Conservation (phyloP, 2,888 invertebrate species). For the Sabatieria punctata region DNA sequence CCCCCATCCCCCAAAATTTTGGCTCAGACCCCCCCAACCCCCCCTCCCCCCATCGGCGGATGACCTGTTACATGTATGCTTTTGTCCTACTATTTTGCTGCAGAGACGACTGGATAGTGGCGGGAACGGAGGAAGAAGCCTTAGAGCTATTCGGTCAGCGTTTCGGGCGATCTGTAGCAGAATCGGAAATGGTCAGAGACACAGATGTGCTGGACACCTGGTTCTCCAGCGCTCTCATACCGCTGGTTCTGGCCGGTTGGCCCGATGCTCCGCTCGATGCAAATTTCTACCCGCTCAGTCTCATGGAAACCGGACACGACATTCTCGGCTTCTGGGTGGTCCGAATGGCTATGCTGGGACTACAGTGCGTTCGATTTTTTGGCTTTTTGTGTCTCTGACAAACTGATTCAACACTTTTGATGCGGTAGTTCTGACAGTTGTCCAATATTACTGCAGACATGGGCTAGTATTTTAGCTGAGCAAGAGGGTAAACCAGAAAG, state of each 20-base stretch:
- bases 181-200: too few species aligned
- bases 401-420: conserved; percentile 31
- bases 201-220: conserved; percentile 91
- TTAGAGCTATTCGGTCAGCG: too few species aligned
- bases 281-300: conserved; percentile 61
- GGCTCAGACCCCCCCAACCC: too few species aligned
- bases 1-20: too few species aligned
- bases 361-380: conserved; percentile 36
- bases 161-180: too few species aligned
- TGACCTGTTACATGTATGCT: too few species aligned
- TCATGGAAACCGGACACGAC: conserved; percentile 91
- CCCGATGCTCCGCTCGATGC: conserved; percentile 42
- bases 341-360: conserved; percentile 77
- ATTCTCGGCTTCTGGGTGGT: conserved; percentile 96
- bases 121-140: conserved; percentile 43
- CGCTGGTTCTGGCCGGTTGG: conserved; percentile 78
- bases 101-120: conserved; percentile 55
- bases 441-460: too few species aligned
- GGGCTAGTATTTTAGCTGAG: too few species aligned
- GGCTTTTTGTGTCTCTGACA: not conserved
- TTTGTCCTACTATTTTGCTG: too few species aligned
- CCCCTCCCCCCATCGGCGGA: too few species aligned
- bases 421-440: too few species aligned
- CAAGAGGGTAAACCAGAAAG: too few species aligned
- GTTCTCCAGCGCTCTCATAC: conserved; percentile 74